Base-by-base conservation (phyloP, 2,888 invertebrate species). In the Morinoia aosen region DNA sequence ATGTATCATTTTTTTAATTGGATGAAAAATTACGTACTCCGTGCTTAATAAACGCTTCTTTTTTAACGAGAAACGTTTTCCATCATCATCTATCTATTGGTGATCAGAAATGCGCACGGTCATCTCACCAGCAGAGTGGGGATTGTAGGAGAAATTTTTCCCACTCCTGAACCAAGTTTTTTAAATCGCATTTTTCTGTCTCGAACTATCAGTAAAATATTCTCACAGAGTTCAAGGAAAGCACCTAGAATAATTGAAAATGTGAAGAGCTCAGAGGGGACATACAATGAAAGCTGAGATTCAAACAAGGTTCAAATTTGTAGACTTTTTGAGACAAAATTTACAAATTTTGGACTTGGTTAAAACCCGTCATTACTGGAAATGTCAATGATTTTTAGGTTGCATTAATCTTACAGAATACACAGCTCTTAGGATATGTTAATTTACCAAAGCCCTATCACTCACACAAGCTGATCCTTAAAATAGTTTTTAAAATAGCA, bases 391-490 rank as follows among this genome's bases (percentile, higher is more conserved):
- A 33, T 76, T 76, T 76, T 16, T 19, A 25, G 25, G 25, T 61
- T 61, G 61, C 19, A 33, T 25, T 16, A 76, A 76, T 33, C 33
- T 33, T 33, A 76, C 25, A 76, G 33, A 76, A 76, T 33, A 76
- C 76, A 76, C 76, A 76, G 76, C 76, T 76, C 76, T 76, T 76
- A 33, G 76, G 76, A 76, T 76, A 76, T 76, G 76, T 76, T 76
- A 76, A 76, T 76, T 16, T 76, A 25, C 76, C 25, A 76, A 76
- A 76, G 76, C 76, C 33, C 25, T 33, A 19, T 33, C 25, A 76
- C 8, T 76, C 76, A 76, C 76, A 76, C 19, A 76, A 76, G 76
- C 76, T 76, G 33, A 7, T 33, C 76, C 76, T 76, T 76, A 76
- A 76, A 76, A 33, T 76, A 76, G 25, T 16, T 76, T 76, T 76